phyloP scores from a whole-genome alignment of 2,113 vertebrate genomes.

The Hippocampus barbouri region DNA sequence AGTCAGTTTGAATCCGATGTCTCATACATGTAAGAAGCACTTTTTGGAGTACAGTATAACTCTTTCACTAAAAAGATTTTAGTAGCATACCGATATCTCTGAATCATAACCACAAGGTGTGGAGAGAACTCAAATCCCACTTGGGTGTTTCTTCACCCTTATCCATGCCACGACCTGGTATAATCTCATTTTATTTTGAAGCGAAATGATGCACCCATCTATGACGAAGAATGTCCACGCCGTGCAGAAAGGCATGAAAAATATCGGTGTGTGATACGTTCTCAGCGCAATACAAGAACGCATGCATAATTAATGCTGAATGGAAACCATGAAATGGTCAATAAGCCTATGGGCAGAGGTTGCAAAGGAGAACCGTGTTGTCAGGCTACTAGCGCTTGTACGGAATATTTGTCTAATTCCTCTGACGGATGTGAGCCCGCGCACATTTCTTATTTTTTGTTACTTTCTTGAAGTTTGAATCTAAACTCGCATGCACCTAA shows the following conservation, averaged over 20 bases:
- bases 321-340: conserved; percentile 38
- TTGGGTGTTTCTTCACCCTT: conserved; percentile 8
- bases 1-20: not conserved
- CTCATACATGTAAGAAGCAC: not conserved
- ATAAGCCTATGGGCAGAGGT: conserved; percentile 26
- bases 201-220: conserved; percentile 34
- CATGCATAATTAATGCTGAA: conserved; percentile 36
- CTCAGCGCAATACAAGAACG: conserved; percentile 25
- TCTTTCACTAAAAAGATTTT: not conserved
- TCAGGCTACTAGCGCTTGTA: conserved; percentile 20
- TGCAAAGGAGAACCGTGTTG: conserved; percentile 30
- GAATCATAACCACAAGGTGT: not conserved
- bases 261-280: conserved; percentile 29
- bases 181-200: conserved; percentile 31
- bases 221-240: conserved; percentile 32
- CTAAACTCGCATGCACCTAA: conserved; percentile 25
- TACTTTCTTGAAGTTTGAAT: conserved; percentile 33
- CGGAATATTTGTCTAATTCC: conserved; percentile 13
- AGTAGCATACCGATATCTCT: too few relatives aligned
- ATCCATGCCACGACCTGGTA: not conserved
- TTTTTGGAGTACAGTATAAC: not conserved
- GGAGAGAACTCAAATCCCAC: conserved; percentile 22
- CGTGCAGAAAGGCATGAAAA: conserved; percentile 34
- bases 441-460: conserved; percentile 8
- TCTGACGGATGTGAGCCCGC: conserved; percentile 5